Evolutionary conservation across 2,797 vertebrate species (phyloP), one percentile per base, ranked within the genome.

Genomic region (Amblyraja radiata): DNA sequence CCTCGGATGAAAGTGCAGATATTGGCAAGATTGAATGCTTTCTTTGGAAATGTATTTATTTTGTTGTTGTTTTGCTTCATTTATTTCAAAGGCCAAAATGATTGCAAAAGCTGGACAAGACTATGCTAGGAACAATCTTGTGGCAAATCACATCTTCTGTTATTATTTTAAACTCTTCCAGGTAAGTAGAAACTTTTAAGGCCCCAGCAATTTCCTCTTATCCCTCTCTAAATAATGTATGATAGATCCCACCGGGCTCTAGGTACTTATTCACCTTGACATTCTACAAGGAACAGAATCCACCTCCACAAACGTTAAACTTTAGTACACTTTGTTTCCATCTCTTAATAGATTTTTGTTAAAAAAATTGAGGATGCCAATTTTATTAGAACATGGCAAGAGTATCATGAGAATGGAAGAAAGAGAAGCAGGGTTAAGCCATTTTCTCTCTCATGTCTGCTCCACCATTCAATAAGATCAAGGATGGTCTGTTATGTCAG

Each of bases 111-210:
- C 97, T 1, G 98, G 98, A 93, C 98, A 99, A 94, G 97, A 97
- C 95, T 99, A 98, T 97, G 98, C 98, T 94, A 97, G 98, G 93
- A 97, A 95, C 93, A 96, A 97, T 93, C 98, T 99, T 63, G 98
- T 98, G 98, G 98, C 97, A 13, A 97, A 99, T 95, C 95, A 95
- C 77, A 96, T 99, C 95, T 98, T 99, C 95, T 99, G 99, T 94
- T 99, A 99, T 94, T 99, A 99, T 95, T 97, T 97, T 96, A 98
- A 97, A 95, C 98, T 99, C 93, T 98, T 99, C 94, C 96, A 98
- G 98, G 99, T 99, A 96, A 96, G 2, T 61, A 76, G 36, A 39
- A 39, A 94, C 74, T 88, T 77, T 81, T 94, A 76, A 46, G 2
- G 46, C 46, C 46, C 46, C 46, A 46, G 46, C 46, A 46, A 46